phyloP scores from a whole-genome alignment of 2,113 vertebrate genomes.

The Nothobranchius furzeri region DNA sequence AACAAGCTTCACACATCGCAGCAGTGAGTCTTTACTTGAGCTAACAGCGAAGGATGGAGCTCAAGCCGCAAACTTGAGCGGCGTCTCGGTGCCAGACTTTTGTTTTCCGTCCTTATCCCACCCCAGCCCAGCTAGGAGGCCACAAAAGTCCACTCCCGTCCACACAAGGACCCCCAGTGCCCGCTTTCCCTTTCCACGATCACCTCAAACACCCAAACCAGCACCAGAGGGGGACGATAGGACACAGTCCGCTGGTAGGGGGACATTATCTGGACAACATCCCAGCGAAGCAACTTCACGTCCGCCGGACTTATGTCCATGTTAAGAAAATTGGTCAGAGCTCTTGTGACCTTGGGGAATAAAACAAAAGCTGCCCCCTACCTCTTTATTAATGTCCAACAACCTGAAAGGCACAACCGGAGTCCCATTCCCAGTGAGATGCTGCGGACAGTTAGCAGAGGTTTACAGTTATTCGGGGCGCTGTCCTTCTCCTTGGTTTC shows the following conservation, averaged over 20 bases:
- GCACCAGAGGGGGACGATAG: background rate
- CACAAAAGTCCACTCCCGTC: constrained; percentile 47
- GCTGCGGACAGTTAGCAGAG: constrained; percentile 41
- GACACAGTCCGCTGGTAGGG: constrained; percentile 11
- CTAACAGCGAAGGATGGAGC: constrained; percentile 37
- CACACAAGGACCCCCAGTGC: constrained; percentile 18
- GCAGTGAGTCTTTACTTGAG: constrained; percentile 20
- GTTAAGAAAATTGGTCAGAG: constrained; percentile 23
- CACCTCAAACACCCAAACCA: background rate
- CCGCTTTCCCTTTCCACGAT: background rate
- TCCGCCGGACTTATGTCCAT: constrained; percentile 43
- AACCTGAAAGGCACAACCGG: constrained; percentile 7
- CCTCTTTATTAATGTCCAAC: constrained; percentile 48
- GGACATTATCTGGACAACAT: constrained; percentile 44
- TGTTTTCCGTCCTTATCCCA: constrained; percentile 49
- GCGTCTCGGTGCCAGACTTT: constrained; percentile 44
- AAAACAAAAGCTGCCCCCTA: constrained; percentile 31
- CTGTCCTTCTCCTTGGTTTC: constrained; percentile 76
- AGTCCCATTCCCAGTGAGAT: constrained; percentile 56
- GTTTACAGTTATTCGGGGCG: constrained; percentile 73
- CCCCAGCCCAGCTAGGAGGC: constrained; percentile 44
- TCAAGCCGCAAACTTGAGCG: constrained; percentile 35
- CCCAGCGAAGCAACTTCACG: constrained; percentile 60
- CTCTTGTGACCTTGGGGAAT: constrained; percentile 48
- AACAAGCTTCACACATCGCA: constrained; percentile 29